Evolutionary conservation across 2,113 vertebrate species (phyloP).

Genomic region (Ptilonorhynchus violaceus): DNA sequence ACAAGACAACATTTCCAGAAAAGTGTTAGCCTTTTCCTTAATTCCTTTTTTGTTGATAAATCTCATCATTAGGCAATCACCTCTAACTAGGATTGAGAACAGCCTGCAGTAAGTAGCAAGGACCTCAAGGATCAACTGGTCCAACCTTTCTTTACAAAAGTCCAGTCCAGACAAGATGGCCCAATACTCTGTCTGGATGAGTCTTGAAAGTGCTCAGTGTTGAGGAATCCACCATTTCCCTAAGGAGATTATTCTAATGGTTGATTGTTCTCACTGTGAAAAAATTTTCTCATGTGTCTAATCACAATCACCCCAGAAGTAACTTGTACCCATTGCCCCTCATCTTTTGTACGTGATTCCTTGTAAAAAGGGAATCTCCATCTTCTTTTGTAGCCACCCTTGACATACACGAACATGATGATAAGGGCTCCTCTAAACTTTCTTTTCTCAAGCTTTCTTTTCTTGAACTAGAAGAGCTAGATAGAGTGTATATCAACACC

Average conservation of each 20-base stretch:
- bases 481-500: fast-evolving
- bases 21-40: neutral
- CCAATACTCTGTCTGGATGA: neutral
- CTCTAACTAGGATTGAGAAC: neutral
- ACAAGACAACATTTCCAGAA: neutral
- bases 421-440: neutral
- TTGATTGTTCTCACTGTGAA: neutral
- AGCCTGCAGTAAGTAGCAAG: neutral
- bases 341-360: neutral
- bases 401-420: neutral
- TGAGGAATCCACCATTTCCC: neutral
- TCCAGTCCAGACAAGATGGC: fast-evolving
- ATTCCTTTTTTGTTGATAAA: neutral
- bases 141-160: neutral
- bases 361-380: neutral
- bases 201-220: neutral
- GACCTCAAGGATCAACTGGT: neutral
- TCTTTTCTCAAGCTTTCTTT: neutral
- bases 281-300: neutral
- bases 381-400: neutral
- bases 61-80: neutral
- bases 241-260: neutral
- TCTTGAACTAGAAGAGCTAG: neutral
- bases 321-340: neutral
- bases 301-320: neutral